A percentile compares a stretch with the other conserved stretches of the same genome.
phyloP scores from a whole-genome alignment of 2,113 vertebrate species.

The Pomatostomus ruficeps region DNA sequence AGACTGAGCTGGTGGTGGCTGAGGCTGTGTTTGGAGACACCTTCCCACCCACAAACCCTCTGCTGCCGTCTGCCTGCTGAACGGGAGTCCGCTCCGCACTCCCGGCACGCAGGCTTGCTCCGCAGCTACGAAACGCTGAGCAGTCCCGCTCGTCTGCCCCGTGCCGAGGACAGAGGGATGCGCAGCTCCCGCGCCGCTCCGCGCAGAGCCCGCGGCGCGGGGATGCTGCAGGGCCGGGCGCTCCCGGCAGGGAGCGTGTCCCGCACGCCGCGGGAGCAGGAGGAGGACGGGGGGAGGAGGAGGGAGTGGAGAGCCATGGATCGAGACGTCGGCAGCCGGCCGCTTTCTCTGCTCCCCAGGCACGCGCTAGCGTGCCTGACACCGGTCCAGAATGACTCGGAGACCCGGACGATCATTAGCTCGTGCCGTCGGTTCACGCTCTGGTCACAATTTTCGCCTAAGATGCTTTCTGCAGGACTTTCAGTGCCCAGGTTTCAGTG shows the following conservation, averaged over 20 bases:
- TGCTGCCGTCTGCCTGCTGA: neutral
- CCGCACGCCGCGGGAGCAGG: neutral
- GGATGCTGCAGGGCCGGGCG: neutral
- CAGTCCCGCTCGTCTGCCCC: neutral
- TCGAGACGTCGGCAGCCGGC: neutral
- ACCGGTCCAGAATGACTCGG: neutral
- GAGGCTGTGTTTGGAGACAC: slow-evolving; percentile 21
- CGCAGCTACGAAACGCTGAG: neutral
- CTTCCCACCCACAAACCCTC: slow-evolving; percentile 44
- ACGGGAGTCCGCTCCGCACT: neutral
- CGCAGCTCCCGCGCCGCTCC: neutral
- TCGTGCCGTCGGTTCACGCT: neutral
- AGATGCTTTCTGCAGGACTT: neutral
- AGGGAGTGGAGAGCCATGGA: neutral
- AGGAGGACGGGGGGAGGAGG: neutral
- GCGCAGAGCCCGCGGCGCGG: neutral
- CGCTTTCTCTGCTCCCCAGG: neutral
- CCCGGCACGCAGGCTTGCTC: neutral
- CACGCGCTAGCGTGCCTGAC: neutral
- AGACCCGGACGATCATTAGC: neutral
- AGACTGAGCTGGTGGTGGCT: slow-evolving; percentile 22
- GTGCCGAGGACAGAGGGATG: accelerated
- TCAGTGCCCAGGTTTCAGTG: neutral
- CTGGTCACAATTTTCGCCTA: neutral
- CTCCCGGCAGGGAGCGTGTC: slow-evolving; percentile 37